Percentiles rank a stretch among this genome's conserved stretches.
These are phyloP conservation scores for Brachionus rubens DNA, from an alignment of 1,140 invertebrate species.

Conservation along the genomic window DNA sequence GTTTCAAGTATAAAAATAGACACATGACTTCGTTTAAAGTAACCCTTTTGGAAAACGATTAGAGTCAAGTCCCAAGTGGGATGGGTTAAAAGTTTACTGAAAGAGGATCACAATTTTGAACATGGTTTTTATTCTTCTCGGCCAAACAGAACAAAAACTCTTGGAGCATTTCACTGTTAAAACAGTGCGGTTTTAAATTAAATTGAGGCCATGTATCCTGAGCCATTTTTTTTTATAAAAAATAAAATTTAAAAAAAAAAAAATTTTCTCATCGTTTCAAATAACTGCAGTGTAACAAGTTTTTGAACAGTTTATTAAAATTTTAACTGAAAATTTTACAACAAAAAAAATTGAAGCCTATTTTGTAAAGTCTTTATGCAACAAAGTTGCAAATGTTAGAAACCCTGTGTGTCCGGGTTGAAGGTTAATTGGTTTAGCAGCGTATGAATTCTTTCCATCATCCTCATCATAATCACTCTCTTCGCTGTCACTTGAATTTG, in stretches of 20 bases:
- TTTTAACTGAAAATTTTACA: too few species aligned
- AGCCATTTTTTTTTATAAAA: slow-evolving; percentile 8
- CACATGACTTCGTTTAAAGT: background rate
- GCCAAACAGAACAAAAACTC: background rate
- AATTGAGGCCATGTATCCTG: slow-evolving; percentile 12
- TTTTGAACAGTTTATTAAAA: background rate
- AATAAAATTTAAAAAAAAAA: background rate
- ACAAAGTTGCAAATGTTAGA: slow-evolving; percentile 46
- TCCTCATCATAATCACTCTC: slow-evolving; percentile 19
- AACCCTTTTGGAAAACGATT: background rate
- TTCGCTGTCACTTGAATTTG: background rate
- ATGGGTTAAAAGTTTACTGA: background rate
- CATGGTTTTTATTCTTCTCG: background rate
- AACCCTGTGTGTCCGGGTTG: slow-evolving; percentile 44
- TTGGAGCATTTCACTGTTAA: slow-evolving; percentile 16
- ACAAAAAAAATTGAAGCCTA: too few species aligned
- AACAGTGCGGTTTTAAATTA: slow-evolving; percentile 20
- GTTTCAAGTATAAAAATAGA: slow-evolving; percentile 20
- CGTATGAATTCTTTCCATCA: background rate
- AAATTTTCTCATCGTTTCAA: background rate
- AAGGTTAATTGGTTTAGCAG: slow-evolving; percentile 19
- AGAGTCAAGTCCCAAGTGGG: background rate
- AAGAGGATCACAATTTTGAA: background rate
- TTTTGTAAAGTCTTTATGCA: slow-evolving; percentile 46
- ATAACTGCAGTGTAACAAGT: slow-evolving; percentile 12